These are phyloP conservation scores for Bolinopsis microptera DNA, from an alignment of 37 sponge, comb jelly and placozoan genomes.

Conservation along the genomic window DNA sequence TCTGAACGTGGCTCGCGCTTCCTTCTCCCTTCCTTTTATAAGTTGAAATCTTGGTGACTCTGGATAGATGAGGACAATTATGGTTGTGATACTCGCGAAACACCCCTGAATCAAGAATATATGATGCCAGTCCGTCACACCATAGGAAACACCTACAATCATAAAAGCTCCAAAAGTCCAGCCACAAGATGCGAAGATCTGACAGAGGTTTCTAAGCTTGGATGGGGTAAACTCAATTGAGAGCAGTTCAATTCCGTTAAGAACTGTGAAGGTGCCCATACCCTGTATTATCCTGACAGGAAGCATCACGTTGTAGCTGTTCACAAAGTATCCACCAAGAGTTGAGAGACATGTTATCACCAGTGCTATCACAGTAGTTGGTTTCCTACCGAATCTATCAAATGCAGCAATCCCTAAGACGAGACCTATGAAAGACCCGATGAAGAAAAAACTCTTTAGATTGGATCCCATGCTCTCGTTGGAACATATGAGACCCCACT, in stretches of 20 bases:
- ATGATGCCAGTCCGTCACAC: neutral
- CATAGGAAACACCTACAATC: neutral
- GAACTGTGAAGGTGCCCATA: neutral
- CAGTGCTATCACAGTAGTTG: neutral
- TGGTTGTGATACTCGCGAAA: neutral
- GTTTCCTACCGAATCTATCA: neutral
- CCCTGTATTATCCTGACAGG: neutral
- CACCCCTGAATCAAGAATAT: neutral
- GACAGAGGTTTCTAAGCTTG: neutral
- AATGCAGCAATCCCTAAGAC: neutral
- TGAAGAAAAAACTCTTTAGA: constrained; percentile 15
- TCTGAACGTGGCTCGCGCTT: neutral
- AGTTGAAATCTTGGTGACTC: constrained; percentile 45
- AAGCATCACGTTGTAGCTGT: neutral
- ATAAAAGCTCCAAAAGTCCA: neutral
- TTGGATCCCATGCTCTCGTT: neutral
- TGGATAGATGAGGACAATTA: neutral
- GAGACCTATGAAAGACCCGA: constrained; percentile 10
- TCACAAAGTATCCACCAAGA: neutral
- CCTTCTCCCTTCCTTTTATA: neutral
- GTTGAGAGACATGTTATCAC: neutral
- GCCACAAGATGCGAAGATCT: too few relatives aligned
- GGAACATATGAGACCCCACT: constrained; percentile 19
- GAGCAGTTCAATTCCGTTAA: neutral
- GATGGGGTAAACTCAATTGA: neutral